These are phyloP conservation scores for Spea hammondii DNA, from an alignment of 2,797 vertebrate genomes.

Conservation along the genomic window DNA sequence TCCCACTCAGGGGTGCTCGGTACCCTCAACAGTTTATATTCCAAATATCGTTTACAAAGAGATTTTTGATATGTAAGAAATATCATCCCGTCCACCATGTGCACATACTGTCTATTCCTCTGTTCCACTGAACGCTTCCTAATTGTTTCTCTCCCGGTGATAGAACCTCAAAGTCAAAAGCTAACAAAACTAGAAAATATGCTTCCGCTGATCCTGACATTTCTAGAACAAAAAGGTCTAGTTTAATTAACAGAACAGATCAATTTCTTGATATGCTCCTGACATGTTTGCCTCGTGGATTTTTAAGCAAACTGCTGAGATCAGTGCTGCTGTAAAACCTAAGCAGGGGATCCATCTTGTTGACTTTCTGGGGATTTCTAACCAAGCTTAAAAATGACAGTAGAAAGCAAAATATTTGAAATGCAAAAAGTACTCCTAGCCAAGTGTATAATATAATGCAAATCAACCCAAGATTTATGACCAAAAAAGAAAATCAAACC, in stretches of 20 bases:
- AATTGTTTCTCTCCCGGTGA: neutral
- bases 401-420: neutral
- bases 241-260: conserved; percentile 33
- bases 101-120: neutral
- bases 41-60: too few relatives aligned
- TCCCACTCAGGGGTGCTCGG: too few relatives aligned
- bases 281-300: neutral
- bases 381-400: neutral
- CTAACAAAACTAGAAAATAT: neutral
- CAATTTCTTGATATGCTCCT: conserved; percentile 6
- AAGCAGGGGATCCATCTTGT: neutral
- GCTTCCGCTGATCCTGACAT: conserved; percentile 9
- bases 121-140: neutral
- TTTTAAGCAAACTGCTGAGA: conserved; percentile 3
- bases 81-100: too few relatives aligned
- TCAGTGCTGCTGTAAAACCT: neutral
- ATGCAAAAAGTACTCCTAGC: neutral
- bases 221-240: conserved; percentile 26
- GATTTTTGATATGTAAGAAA: too few relatives aligned
- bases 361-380: neutral
- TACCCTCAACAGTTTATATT: too few relatives aligned
- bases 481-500: too few relatives aligned
- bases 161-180: neutral
- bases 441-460: neutral
- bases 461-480: neutral